Percentiles rank a stretch among this genome's conserved stretches.
Conservation (phyloP, 2,888 invertebrate genomes). For the Trachelus stipa region DNA sequence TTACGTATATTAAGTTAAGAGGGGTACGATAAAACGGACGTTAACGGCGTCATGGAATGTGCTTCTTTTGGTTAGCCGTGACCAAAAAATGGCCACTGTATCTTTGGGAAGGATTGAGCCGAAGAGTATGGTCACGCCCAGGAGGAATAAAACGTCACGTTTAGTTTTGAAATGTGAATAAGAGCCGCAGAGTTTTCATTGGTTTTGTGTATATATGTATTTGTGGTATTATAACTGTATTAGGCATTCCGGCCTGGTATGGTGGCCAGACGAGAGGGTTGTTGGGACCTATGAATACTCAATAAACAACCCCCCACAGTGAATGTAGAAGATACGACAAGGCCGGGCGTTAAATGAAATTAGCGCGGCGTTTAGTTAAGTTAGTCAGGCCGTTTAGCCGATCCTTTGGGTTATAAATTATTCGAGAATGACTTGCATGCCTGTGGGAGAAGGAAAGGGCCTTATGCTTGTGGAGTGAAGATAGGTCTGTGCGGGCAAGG, state of each 20-base stretch:
- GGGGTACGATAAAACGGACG: conserved; percentile 59
- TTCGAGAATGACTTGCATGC: conserved; percentile 60
- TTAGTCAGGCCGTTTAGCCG: conserved; percentile 55
- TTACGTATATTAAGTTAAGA: neutral
- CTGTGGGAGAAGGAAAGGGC: conserved; percentile 16
- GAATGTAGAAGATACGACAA: conserved; percentile 39
- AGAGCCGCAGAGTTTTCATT: neutral
- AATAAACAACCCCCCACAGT: conserved; percentile 54
- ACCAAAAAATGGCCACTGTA: conserved; percentile 3
- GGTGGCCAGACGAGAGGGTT: conserved; percentile 15
- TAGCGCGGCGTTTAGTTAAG: conserved; percentile 62
- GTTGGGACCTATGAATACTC: conserved; percentile 32
- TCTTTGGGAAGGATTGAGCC: conserved; percentile 7
- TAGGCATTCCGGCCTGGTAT: neutral
- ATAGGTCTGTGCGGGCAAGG: conserved; percentile 23
- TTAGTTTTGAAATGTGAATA: neutral
- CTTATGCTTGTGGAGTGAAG: conserved; percentile 10
- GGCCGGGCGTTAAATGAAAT: conserved; percentile 62
- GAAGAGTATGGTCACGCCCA: conserved; percentile 31
- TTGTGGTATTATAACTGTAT: neutral
- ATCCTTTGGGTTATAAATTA: conserved; percentile 63
- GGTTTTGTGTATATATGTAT: neutral
- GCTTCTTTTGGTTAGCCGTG: conserved; percentile 24
- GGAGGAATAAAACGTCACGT: conserved; percentile 31
- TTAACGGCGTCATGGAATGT: conserved; percentile 61